Evolutionary conservation across 2,113 vertebrate species (phyloP), one percentile per base, ranked within the genome.

Genomic region (Tragulus kanchil): DNA sequence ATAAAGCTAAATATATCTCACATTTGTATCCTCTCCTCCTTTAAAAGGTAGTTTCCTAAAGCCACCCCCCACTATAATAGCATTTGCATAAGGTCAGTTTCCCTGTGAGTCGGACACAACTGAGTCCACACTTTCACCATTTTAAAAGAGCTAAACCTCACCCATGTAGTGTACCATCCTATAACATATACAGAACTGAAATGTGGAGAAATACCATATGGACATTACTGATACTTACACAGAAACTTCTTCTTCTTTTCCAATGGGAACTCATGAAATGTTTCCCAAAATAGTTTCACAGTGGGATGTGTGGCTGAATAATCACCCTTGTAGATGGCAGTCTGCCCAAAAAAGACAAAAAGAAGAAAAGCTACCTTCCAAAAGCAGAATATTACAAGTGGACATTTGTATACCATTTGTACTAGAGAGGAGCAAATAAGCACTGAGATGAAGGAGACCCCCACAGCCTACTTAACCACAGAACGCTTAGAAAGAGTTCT

Each of bases 211-310:
- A 78, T 23, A 26, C 36, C 54, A 5, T 3, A 48, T 3, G 81
- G 50, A 90, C 1, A 61, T 28, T 0, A 90, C 11, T 45, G 73
- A 92, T 75, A 98, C 99, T 99, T 98, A 99, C 99, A 98, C 79
- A 99, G 99, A 98, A 99, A 99, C 98, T 99, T 99, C 98, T 99
- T 99, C 98, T 99, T 99, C 97, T 99, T 99, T 96, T 99, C 99
- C 98, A 99, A 93, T 10, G 99, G 99, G 97, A 99, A 99, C 87
- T 99, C 99, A 73, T 99, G 99, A 98, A 99, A 99, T 61, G 99
- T 99, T 93, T 99, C 99, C 99, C 99, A 99, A 97, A 99, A 99
- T 96, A 99, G 99, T 96, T 98, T 98, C 96, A 99, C 99, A 0
- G 99, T 99, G 8, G 99, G 99, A 97, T 99, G 99, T 71, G 99